Percentiles rank a stretch among this genome's conserved stretches.
phyloP scores from a whole-genome alignment of 1,140 invertebrate genomes.

The Drosophila asahinai region DNA sequence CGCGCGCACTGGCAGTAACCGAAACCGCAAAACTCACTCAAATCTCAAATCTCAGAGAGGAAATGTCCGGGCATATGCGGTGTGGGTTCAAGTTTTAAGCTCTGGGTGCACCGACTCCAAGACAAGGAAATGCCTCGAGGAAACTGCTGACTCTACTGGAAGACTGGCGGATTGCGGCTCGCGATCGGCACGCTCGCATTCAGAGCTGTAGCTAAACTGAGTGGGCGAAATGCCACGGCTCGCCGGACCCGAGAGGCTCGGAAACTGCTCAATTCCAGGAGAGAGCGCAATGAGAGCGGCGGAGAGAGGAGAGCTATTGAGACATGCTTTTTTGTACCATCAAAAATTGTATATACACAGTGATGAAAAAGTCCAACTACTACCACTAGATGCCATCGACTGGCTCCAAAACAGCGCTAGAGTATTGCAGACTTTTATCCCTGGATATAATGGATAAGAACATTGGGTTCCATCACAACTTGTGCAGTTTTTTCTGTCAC shows the following conservation, averaged over 20 bases:
- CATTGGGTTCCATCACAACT: not conserved
- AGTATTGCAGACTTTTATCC: not conserved
- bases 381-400: not conserved
- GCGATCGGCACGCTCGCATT: constrained; percentile 36
- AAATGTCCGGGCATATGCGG: constrained; percentile 16
- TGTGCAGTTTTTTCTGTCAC: not conserved
- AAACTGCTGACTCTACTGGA: constrained; percentile 23
- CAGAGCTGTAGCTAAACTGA: constrained; percentile 40
- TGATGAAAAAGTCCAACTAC: constrained; percentile 3
- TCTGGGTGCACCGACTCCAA: constrained; percentile 11
- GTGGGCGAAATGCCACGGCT: constrained; percentile 24
- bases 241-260: constrained; percentile 21
- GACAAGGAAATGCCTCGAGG: constrained; percentile 3
- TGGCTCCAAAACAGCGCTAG: not conserved
- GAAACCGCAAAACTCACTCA: constrained; percentile 35
- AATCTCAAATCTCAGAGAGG: constrained; percentile 26
- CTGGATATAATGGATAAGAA: not conserved
- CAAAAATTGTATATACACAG: constrained; percentile 18
- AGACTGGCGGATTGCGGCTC: constrained; percentile 30
- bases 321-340: constrained; percentile 21
- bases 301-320: constrained; percentile 7
- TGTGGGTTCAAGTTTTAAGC: constrained; percentile 9
- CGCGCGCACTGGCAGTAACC: constrained; percentile 22
- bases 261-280: constrained; percentile 25
- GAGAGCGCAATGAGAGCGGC: constrained; percentile 19